Conservation (phyloP, 1,140 invertebrate species). For the Meloidogyne exigua region DNA sequence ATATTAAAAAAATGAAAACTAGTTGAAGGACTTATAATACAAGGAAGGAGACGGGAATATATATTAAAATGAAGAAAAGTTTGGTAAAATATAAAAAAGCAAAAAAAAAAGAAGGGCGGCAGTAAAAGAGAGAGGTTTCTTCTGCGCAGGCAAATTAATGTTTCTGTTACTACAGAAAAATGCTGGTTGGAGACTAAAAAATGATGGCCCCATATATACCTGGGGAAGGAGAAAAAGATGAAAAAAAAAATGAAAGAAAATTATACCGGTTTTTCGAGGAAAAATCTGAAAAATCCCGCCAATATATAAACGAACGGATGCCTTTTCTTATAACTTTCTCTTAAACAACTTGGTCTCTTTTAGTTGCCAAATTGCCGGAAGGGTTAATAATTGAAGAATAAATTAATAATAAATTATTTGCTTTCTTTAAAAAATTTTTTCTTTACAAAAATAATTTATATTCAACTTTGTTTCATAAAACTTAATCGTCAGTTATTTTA, state of each 20-base stretch:
- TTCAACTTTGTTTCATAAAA: too few relatives aligned
- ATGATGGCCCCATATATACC: background rate
- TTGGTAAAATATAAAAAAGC: slow-evolving; percentile 1
- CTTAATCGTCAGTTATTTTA: too few relatives aligned
- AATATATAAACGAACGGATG: background rate
- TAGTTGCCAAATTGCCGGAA: background rate
- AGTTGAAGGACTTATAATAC: background rate
- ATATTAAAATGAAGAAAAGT: slow-evolving; percentile 5
- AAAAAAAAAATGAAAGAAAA: background rate
- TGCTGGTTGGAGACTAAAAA: background rate
- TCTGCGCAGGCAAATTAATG: slow-evolving; percentile 1
- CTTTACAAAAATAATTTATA: too few relatives aligned
- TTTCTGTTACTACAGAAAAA: slow-evolving; percentile 1
- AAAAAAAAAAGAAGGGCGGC: background rate
- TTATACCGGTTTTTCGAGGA: background rate
- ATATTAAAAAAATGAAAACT: background rate
- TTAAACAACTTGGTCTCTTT: background rate
- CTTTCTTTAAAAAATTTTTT: too few relatives aligned
- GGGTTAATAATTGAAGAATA: background rate
- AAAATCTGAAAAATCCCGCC: background rate
- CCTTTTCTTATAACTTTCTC: background rate
- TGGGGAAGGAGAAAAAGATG: background rate
- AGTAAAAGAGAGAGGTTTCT: background rate
- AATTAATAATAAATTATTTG: background rate
- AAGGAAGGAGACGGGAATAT: background rate